Evolutionary conservation across 1,140 invertebrate genomes (phyloP), one percentile per base, ranked within the genome.

Genomic region (Polyergus mexicanus): DNA sequence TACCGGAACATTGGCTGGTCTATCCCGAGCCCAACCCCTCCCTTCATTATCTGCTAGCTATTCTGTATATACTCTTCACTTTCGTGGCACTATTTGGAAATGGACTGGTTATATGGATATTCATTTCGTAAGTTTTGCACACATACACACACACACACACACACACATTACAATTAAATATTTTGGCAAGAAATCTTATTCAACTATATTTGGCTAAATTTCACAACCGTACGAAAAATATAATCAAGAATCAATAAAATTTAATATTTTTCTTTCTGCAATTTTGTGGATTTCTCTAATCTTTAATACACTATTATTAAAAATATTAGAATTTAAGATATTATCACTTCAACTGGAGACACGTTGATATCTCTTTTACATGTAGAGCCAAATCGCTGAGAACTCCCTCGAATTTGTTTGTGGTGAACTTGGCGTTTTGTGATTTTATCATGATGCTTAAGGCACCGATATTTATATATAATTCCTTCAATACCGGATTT

Each of bases 381-480:
- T 95, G 35, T 94, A 98, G 98, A 81, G 97, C 97, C 4, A 98
- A 98, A 94, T 96, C 96, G 63, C 93, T 99, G 69, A 96, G 98
- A 88, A 99, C 98, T 1, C 97, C 98, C 19, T 98, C 98, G 10
- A 99, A 99, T 91, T 97, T 98, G 94, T 97, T 99, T 83, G 97
- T 99, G 3, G 96, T 99, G 6, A 98, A 98, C 93, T 94, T 99
- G 92, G 98, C 98, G 8, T 95, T 98, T 51, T 97, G 97, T 86
- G 98, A 99, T 93, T 97, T 98, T 90, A 95, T 98, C 22, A 98
- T 98, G 98, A 98, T 98, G 97, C 91, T 97, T 2, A 98, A 98
- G 95, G 96, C 97, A 1, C 98, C 98, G 0, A 97, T 98, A 88
- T 98, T 98, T 93, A 98, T 98, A 87, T 98, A 98, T 92, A 98